These are phyloP conservation scores for Rhingia campestris DNA, from an alignment of 2,888 invertebrate species.

Conservation along the genomic window DNA sequence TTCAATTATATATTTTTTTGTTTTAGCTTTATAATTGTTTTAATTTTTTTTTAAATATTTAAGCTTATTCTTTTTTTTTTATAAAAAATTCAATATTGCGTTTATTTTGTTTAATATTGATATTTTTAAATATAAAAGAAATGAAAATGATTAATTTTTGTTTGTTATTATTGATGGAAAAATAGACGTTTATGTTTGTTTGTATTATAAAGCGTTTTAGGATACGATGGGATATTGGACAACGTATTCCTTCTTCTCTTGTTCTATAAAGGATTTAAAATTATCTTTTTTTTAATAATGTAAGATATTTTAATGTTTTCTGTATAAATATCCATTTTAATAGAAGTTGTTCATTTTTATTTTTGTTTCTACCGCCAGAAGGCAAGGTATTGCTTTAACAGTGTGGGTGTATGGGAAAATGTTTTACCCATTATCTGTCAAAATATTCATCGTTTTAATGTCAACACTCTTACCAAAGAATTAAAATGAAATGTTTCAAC, in stretches of 20 bases:
- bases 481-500: background rate
- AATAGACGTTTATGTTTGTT: constrained; percentile 32
- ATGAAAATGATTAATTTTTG: background rate
- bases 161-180: constrained; percentile 42
- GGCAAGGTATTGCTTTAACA: constrained; percentile 26
- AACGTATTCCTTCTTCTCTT: constrained; percentile 12
- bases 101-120: constrained; percentile 43
- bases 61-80: constrained; percentile 35
- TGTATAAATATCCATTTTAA: background rate
- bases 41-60: constrained; percentile 28
- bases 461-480: background rate
- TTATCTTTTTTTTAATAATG: background rate
- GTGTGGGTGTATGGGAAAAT: background rate
- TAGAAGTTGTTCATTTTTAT: constrained; percentile 10
- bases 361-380: constrained; percentile 18
- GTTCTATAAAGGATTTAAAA: constrained; percentile 13
- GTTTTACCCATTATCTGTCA: background rate
- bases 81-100: constrained; percentile 52
- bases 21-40: constrained; percentile 4
- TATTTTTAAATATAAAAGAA: constrained; percentile 41
- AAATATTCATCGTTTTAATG: background rate
- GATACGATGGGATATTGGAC: constrained; percentile 62
- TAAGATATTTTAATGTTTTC: background rate
- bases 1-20: constrained; percentile 25
- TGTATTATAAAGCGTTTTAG: constrained; percentile 52